Evolutionary conservation across 53 echinoderm and acorn worm species (phyloP).

Genomic region (Glandiceps talaboti): DNA sequence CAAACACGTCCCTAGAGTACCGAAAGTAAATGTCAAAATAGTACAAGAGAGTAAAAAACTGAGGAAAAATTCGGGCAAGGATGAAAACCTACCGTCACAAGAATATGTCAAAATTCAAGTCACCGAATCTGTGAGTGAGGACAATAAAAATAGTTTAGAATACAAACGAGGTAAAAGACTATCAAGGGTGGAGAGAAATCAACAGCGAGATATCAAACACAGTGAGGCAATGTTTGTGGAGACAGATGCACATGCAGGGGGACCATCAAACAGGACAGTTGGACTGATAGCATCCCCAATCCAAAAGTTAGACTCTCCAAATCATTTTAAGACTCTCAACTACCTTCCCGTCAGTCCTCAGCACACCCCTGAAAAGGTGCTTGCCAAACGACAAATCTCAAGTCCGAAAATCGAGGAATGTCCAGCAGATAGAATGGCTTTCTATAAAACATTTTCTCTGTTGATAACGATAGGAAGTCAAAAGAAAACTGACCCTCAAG

Average conservation of each 20-base stretch:
- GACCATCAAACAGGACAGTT: slow-evolving; percentile 8
- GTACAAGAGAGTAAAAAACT: slow-evolving; percentile 1
- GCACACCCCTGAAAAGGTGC: neutral
- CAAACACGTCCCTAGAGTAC: slow-evolving; percentile 9
- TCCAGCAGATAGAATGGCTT: slow-evolving; percentile 55
- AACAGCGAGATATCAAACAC: slow-evolving; percentile 50
- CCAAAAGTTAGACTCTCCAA: slow-evolving; percentile 28
- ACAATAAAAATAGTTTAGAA: neutral
- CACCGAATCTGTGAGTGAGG: neutral
- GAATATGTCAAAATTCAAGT: slow-evolving; percentile 13
- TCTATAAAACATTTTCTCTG: slow-evolving; percentile 77
- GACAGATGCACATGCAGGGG: slow-evolving; percentile 14
- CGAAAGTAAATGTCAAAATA: slow-evolving; percentile 10
- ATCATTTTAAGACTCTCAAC: slow-evolving; percentile 49
- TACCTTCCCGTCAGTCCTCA: slow-evolving; percentile 41
- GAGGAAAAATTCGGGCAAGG: slow-evolving; percentile 12
- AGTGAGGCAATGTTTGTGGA: slow-evolving; percentile 21
- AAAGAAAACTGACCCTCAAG: slow-evolving; percentile 17
- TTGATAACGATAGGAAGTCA: slow-evolving; percentile 64
- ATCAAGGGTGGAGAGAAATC: slow-evolving; percentile 12
- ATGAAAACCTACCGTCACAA: slow-evolving; percentile 7
- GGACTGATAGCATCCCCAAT: slow-evolving; percentile 42
- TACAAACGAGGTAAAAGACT: neutral
- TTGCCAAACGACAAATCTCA: slow-evolving; percentile 34
- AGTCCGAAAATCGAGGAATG: slow-evolving; percentile 25